Base-by-base conservation (phyloP, 1,140 invertebrate species). In the Drosophila arizonae region DNA sequence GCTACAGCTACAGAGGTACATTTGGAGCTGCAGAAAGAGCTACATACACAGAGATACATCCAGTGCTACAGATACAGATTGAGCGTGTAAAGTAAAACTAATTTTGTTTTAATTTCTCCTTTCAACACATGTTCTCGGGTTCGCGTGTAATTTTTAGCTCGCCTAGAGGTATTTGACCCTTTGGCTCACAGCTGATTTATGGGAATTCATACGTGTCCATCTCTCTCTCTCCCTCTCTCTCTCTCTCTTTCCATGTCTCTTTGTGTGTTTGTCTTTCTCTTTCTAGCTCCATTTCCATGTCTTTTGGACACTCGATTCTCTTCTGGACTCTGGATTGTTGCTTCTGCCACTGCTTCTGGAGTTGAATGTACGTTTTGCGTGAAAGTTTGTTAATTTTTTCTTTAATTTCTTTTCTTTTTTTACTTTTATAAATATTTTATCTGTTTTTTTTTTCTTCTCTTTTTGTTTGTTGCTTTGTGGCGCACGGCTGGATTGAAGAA, bases 111-210 rank as follows among this genome's bases (percentile, higher is more conserved):
- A 86, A 86, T 86, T 85, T 78, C 78, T 85, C 78, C 84, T 86
- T 82, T 87, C 84, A 79, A 87, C 82, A 87, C 84, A 88, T 87
- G 84, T 88, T 73, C 71, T 73, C 36, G 26, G 54, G 71, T 62
- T 87, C 80, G 84, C 81, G 82, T 87, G 84, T 87, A 87, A 82
- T 88, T 88, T 86, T 88, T 87, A 86, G 82, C 41, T 74, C 73
- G 84, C 84, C 79, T 69, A 60, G 62, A 90, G 88, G 88, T 90
- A 88, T 81, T 84, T 90, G 88, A 90, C 88, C 88, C 88, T 87
- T 90, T 88, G 78, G 77, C 76, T 80, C 88, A 88, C 88, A 90
- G 88, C 88, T 90, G 88, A 90, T 90, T 90, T 90, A 90, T 90
- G 84, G 78, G 88, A 90, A 90, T 76, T 90, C 79, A 84, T 88